Conservation (phyloP, 2,113 vertebrate species). For the Spea bombifrons region DNA sequence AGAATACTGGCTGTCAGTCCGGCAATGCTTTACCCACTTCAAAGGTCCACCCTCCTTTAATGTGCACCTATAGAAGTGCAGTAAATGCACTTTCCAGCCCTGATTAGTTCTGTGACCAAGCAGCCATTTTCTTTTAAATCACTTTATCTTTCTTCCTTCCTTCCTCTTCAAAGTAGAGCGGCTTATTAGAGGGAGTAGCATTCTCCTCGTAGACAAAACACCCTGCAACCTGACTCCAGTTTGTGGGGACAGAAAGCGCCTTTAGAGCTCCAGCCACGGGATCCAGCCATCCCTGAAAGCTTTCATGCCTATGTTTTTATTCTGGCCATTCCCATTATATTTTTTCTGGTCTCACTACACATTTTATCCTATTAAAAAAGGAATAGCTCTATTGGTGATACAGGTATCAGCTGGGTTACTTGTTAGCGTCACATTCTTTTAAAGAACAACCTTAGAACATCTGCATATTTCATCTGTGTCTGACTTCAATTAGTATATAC, state of each 20-base stretch:
- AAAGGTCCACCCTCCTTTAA: constrained; percentile 11
- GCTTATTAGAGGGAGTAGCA: constrained; percentile 27
- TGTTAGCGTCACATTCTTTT: background rate
- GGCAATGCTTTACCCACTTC: background rate
- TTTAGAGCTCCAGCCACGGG: constrained; percentile 10
- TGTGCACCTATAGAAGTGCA: background rate
- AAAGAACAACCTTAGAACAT: background rate
- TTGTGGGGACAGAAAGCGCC: constrained; percentile 17
- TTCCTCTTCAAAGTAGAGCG: constrained; percentile 35
- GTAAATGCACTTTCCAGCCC: constrained; percentile 28
- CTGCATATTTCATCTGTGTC: no score
- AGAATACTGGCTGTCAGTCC: background rate
- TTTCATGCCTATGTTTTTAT: constrained; percentile 35
- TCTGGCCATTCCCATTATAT: constrained; percentile 20
- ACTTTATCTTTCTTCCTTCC: constrained; percentile 31
- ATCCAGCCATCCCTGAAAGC: constrained; percentile 23
- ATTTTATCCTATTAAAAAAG: background rate
- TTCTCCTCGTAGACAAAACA: constrained; percentile 34
- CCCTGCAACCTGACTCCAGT: constrained; percentile 36
- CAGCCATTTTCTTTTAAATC: constrained; percentile 29
- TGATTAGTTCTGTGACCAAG: constrained; percentile 23
- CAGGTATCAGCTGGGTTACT: background rate
- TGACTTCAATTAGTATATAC: no score
- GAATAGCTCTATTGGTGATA: background rate
- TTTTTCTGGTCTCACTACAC: background rate